Percentiles rank a stretch among this genome's conserved stretches.
Conservation (phyloP, 1,140 invertebrate species). For the Himalopsyche phryganea region DNA sequence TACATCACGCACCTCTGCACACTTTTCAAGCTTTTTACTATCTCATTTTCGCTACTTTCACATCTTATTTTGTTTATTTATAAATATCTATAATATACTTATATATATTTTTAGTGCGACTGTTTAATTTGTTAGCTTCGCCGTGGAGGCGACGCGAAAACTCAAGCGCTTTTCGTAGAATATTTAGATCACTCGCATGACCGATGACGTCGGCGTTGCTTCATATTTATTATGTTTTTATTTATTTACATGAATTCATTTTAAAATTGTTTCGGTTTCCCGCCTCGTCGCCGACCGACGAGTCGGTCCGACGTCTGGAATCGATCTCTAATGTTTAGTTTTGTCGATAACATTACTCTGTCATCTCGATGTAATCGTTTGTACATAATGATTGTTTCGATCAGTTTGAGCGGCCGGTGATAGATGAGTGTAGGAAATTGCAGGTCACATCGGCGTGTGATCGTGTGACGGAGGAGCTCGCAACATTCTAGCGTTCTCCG, state of each 20-base stretch:
- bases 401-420: neutral
- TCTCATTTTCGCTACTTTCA: neutral
- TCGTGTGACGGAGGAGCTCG: conserved; percentile 34
- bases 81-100: conserved; percentile 7
- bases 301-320: too few species aligned
- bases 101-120: conserved; percentile 14
- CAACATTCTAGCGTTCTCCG: conserved; percentile 50
- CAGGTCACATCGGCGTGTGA: conserved; percentile 1
- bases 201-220: conserved; percentile 17
- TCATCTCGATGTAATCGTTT: too few species aligned
- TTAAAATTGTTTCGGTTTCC: too few species aligned
- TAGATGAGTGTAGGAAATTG: conserved; percentile 17
- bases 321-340: too few species aligned
- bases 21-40: neutral
- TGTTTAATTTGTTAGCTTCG: conserved; percentile 2
- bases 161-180: conserved; percentile 18
- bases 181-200: conserved; percentile 20
- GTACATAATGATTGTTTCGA: neutral
- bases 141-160: neutral
- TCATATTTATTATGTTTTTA: conserved; percentile 4
- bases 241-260: too few species aligned
- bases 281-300: too few species aligned
- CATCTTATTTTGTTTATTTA: conserved; percentile 9
- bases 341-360: too few species aligned
- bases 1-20: neutral